Evolutionary conservation across 2,797 vertebrate genomes (phyloP).

Genomic region (Coluber constrictor): DNA sequence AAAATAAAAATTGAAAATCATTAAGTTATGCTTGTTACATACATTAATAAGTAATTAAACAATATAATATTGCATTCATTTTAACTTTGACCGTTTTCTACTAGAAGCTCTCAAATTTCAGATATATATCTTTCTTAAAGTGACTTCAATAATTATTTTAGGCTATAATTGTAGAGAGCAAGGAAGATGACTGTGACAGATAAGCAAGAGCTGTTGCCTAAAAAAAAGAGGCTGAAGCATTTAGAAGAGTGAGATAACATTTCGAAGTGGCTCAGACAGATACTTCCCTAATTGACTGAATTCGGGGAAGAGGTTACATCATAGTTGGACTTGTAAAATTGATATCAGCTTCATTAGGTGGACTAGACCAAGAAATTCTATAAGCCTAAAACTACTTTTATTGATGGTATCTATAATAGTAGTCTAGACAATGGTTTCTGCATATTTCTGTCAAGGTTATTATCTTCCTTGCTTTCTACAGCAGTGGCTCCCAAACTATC

Average conservation of each 20-base stretch:
- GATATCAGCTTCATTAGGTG: background rate
- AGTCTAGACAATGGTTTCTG: background rate
- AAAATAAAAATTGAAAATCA: background rate
- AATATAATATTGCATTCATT: fast-evolving
- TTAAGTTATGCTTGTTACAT: background rate
- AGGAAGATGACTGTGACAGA: background rate
- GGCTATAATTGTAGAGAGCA: background rate
- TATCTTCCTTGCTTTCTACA: background rate
- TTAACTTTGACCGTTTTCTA: background rate
- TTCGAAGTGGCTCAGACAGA: background rate
- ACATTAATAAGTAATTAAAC: background rate
- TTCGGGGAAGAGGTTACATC: background rate
- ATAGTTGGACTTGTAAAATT: background rate
- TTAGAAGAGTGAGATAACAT: background rate
- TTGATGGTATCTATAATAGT: background rate
- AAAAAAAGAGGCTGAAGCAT: background rate
- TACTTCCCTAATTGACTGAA: background rate
- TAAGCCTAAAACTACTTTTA: background rate
- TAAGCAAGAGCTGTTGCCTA: background rate
- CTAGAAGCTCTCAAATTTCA: constrained; percentile 8
- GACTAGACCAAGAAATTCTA: background rate
- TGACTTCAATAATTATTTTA: constrained; percentile 9
- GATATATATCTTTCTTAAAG: background rate
- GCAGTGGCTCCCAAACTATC: background rate
- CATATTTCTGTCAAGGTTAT: background rate